Evolutionary conservation across 2,797 vertebrate species (phyloP), one percentile per base, ranked within the genome.

Genomic region (Acrossocheilus wenchowensis): DNA sequence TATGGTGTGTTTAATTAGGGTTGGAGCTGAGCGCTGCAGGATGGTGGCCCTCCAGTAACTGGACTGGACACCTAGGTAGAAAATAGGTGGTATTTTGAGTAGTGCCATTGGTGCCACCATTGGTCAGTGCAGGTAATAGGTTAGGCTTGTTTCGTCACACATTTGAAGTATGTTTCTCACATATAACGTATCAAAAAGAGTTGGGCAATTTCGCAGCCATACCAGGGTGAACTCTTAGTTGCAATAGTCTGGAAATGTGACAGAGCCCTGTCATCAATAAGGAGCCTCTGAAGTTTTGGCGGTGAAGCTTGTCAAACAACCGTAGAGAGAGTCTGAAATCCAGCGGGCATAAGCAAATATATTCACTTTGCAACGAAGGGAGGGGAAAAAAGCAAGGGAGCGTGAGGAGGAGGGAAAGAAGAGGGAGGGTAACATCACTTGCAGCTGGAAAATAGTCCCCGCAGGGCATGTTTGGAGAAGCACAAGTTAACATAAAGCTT

Each of bases 381-480:
- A 89, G 72, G 84, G 80, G 86, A 82, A 81, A 21, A 75, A 88
- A 89, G 89, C 43, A 83, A 87, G 71, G 87, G 87, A 77, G 72
- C 72, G 36, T 39, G 74, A 89, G 87, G 17, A 66, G 87, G 12
- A 71, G 73, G n/a, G 23, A 80, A 78, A 86, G 89, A 74, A 83
- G 82, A 84, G 88, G 87, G 89, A 90, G 88, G 72, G 84, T 81
- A 69, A 85, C 88, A 87, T 90, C 89, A 90, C 78, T 89, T 86
- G 90, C 90, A 88, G 93, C 91, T 88, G 89, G 92, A 90, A 91
- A 91, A 89, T 77, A 82, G 21, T 19, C 92, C 94, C 95, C 87
- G 89, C 86, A 92, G 94, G 90, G 7, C 89, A 79, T 93, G 93
- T 95, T 95, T 91, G 82, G 91, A 94, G 95, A 95, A 94, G 94